phyloP scores from a whole-genome alignment of 2,888 invertebrate species.

The Platycnemis pennipes region DNA sequence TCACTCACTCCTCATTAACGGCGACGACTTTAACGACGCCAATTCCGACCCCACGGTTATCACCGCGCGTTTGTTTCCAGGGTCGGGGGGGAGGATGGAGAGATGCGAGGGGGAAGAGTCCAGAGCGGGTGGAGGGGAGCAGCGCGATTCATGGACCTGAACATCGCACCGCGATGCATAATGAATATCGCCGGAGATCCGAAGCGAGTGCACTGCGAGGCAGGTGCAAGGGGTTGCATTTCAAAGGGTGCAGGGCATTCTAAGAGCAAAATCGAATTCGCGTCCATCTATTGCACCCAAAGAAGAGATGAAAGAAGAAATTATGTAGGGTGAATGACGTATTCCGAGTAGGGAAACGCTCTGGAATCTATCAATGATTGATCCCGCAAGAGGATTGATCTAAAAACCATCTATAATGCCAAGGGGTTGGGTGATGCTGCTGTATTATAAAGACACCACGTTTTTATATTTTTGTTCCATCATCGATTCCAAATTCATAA shows the following conservation, averaged over 20 bases:
- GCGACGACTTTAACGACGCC: slow-evolving; percentile 57
- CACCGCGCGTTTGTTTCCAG: neutral
- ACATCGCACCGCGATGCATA: neutral
- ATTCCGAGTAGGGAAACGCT: no score
- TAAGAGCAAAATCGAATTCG: neutral
- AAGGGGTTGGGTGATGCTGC: no score
- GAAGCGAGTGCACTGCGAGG: neutral
- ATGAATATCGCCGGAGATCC: neutral
- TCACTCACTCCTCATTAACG: slow-evolving; percentile 62
- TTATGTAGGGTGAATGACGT: no score
- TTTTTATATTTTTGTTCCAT: no score
- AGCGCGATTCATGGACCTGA: neutral
- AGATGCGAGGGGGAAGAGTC: neutral
- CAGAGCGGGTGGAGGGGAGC: neutral
- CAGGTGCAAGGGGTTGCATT: neutral
- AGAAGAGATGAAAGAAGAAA: no score
- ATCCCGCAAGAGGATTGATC: no score
- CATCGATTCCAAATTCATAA: no score
- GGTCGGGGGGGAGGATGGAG: neutral
- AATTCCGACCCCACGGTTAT: slow-evolving; percentile 44
- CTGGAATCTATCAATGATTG: no score
- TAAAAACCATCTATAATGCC: no score
- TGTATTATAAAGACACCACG: no score
- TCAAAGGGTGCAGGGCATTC: neutral
- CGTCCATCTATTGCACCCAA: neutral